A percentile compares a stretch with the other conserved stretches of the same genome.
phyloP scores from a whole-genome alignment of 1,140 invertebrate genomes.

The Lordiphosa mommai region DNA sequence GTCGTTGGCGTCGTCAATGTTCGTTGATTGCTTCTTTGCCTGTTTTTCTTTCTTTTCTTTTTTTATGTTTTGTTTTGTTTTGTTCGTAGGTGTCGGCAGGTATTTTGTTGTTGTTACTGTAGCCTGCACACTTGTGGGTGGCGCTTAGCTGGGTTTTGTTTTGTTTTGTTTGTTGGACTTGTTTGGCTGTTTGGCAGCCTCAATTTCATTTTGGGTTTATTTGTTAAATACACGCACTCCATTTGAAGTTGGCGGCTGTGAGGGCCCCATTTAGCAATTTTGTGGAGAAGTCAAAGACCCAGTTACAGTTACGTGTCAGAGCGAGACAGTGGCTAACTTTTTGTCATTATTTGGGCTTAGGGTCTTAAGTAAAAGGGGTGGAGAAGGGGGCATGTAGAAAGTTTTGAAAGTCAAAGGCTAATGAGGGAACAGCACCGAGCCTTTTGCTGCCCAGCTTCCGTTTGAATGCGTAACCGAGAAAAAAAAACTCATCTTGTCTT shows the following conservation, averaged over 20 bases:
- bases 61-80: no score
- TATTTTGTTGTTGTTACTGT: slow-evolving; percentile 1
- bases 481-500: neutral
- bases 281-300: slow-evolving; percentile 10
- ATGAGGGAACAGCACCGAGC: neutral
- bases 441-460: no score
- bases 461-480: neutral
- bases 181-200: slow-evolving; percentile 6
- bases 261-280: neutral
- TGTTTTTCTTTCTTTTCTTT: neutral
- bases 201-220: slow-evolving; percentile 45
- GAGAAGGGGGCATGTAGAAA: neutral
- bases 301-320: slow-evolving; percentile 24
- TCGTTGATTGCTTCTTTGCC: slow-evolving; percentile 6
- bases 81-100: neutral
- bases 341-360: slow-evolving; percentile 21
- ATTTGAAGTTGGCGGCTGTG: slow-evolving; percentile 10
- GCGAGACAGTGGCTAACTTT: slow-evolving; percentile 13
- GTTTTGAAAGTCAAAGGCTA: neutral
- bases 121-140: slow-evolving; percentile 49
- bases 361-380: neutral
- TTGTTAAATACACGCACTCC: slow-evolving; percentile 42
- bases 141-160: slow-evolving; percentile 32
- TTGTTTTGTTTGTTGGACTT: slow-evolving; percentile 11
- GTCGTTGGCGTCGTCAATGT: slow-evolving; percentile 1